Base-by-base conservation (phyloP, 2,888 invertebrate genomes). In the Gibbula magus region DNA sequence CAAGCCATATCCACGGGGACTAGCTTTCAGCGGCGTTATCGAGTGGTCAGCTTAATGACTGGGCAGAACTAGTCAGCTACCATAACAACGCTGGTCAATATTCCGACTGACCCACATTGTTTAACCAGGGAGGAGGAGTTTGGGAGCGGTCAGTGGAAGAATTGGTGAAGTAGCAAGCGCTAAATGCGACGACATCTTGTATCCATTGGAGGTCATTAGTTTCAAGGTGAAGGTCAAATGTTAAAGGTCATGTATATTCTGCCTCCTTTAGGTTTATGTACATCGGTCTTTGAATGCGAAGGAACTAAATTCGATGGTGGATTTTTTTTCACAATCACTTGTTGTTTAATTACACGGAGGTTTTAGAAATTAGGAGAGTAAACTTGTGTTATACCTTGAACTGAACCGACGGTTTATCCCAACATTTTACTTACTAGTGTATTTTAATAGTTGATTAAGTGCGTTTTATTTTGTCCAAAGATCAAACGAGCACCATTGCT, bases 191-290 rank as follows among this genome's bases (percentile, higher is more conserved):
- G 61, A 61, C 61, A 61, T 61, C 29, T 61, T 61, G 61, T 29
- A 61, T 25, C 61, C 25, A 32, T 29, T 61, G 29, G 61, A 61
- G 61, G 61, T 61, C 61, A 61, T 18, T 25, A 45, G 13, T 61
- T 61, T n/a, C 61, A 61, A 61, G 61, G 61, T 61, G 61, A 61
- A 61, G 61, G 61, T 61, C 29, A 61, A 61, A 61, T 25, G 61
- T 10, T 25, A 32, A 25, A 32, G 61, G 61, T 61, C 45, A 45
- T 45, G 45, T 45, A 45, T 45, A 45, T 45, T 25, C 61, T 61
- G 61, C 61, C 22, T 29, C 13, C 25, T 61, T 29, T 25, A 56
- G 22, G 61, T 61, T 61, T 29, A 25, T 7, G 16, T 61, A 61
- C 29, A 61, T 61, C 61, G 61, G 25, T 61, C 61, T 61, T 29